Evolutionary conservation across 2,888 invertebrate genomes (phyloP).

Genomic region (Ernsta delagoae): DNA sequence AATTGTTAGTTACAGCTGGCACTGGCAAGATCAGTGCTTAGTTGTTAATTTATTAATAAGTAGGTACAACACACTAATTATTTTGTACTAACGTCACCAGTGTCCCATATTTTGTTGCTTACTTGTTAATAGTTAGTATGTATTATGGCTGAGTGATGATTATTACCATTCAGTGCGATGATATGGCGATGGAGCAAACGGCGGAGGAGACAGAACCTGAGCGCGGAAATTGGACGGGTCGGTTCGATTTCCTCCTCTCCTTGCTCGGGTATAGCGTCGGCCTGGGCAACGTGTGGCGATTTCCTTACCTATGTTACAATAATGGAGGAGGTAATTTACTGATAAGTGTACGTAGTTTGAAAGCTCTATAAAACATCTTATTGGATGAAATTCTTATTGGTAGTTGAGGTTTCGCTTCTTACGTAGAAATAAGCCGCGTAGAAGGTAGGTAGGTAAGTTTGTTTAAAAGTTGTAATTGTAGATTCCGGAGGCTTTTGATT

Average conservation of each 20-base stretch:
- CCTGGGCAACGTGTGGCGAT: conserved; percentile 90
- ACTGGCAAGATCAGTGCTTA: too few species aligned
- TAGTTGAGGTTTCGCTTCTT: neutral
- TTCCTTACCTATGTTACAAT: conserved; percentile 90
- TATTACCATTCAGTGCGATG: conserved; percentile 54
- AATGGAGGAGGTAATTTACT: conserved; percentile 87
- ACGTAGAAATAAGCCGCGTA: neutral
- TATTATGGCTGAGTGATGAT: neutral
- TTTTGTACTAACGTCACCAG: too few species aligned
- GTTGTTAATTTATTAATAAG: too few species aligned
- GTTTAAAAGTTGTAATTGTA: neutral
- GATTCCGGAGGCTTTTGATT: neutral
- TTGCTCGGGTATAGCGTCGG: conserved; percentile 90
- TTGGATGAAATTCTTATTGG: too few species aligned
- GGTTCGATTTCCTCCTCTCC: conserved; percentile 89
- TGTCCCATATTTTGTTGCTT: too few species aligned
- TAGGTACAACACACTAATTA: too few species aligned
- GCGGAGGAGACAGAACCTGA: conserved; percentile 78
- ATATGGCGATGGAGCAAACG: conserved; percentile 54
- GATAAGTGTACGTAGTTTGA: neutral
- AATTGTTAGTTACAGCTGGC: too few species aligned
- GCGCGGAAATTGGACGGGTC: conserved; percentile 90
- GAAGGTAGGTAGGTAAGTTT: too few species aligned
- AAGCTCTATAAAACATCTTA: too few species aligned
- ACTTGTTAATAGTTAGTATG: too few species aligned